phyloP scores from a whole-genome alignment of 2,113 vertebrate genomes.

The Nibea albiflora region DNA sequence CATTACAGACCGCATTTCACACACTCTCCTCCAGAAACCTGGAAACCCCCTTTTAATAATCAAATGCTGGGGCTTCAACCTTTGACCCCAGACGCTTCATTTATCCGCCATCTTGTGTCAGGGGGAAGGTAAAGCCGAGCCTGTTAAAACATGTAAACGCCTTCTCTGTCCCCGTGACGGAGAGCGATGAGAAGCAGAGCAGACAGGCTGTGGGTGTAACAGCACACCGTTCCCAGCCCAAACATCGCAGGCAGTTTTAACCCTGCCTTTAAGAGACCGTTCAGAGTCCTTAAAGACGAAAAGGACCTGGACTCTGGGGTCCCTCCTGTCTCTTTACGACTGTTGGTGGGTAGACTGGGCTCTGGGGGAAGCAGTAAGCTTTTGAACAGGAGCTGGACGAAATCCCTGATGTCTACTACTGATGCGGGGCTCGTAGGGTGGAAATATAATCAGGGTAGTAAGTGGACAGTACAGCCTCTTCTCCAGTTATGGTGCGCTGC shows the following conservation, averaged over 20 bases:
- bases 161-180: slow-evolving; percentile 61
- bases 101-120: slow-evolving; percentile 36
- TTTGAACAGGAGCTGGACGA: slow-evolving; percentile 63
- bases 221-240: slow-evolving; percentile 31
- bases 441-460: slow-evolving; percentile 66
- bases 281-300: slow-evolving; percentile 40
- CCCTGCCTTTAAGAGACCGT: slow-evolving; percentile 11
- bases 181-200: slow-evolving; percentile 48
- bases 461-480: slow-evolving; percentile 29
- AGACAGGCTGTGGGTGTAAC: slow-evolving; percentile 69
- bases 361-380: slow-evolving; percentile 64
- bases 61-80: slow-evolving; percentile 5
- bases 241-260: slow-evolving; percentile 19
- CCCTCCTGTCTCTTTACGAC: slow-evolving; percentile 58
- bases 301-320: slow-evolving; percentile 22
- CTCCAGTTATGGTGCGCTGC: background rate
- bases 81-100: slow-evolving; percentile 37
- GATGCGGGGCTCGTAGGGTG: slow-evolving; percentile 32
- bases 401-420: slow-evolving; percentile 53
- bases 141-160: slow-evolving; percentile 74
- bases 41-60: slow-evolving; percentile 42
- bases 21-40: slow-evolving; percentile 33
- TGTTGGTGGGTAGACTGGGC: slow-evolving; percentile 52
- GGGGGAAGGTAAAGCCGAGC: slow-evolving; percentile 44
- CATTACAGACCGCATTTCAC: slow-evolving; percentile 21